Evolutionary conservation across 2,797 vertebrate species (phyloP), one percentile per base, ranked within the genome.

Genomic region (Podarcis siculus): DNA sequence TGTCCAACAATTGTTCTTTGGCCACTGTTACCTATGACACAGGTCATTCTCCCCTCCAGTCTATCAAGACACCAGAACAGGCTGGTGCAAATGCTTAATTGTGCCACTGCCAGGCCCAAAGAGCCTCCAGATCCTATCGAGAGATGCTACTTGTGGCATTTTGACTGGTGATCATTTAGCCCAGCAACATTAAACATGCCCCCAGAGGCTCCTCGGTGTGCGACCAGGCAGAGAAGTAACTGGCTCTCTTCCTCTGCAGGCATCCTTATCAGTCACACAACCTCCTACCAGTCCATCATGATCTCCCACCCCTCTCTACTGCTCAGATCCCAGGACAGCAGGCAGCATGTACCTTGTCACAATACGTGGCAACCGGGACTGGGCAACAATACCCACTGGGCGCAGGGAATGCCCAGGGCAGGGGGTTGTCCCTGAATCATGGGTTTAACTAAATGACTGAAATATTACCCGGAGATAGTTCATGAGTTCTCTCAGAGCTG

Each of bases 401-500:
- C 23, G 25, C 9, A 80, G n/a, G 1, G 7, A 27, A 4, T 3
- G 30, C 37, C 13, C 72, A 55, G 64, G 42, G 45, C 37, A 58
- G 21, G 1, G 7, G 15, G 13, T 3, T 64, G 72, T 4, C 5
- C 19, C 32, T 8, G 17, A 7, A 73, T 39, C 17, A 71, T 3
- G 64, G 49, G 35, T 30, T 32, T 6, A 39, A 64, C 2, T 19
- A 49, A 21, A 72, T 3, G 5, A 83, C 10, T 5, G 8, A 61
- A 61, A 15, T 37, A 92, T 97, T 90, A 99, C 99, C 97, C 98
- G 96, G 19, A 99, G 97, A 93, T 98, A 99, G 61, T 94, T 94
- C 98, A 99, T 98, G 49, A 99, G 98, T 81, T 99, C 98, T 95
- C 96, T 96, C 42, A 99, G 95, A 55, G 98, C 98, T 21, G 98